A percentile compares a stretch with the other conserved stretches of the same genome.
Conservation (phyloP, 2,113 vertebrate species). For the Oplegnathus fasciatus region DNA sequence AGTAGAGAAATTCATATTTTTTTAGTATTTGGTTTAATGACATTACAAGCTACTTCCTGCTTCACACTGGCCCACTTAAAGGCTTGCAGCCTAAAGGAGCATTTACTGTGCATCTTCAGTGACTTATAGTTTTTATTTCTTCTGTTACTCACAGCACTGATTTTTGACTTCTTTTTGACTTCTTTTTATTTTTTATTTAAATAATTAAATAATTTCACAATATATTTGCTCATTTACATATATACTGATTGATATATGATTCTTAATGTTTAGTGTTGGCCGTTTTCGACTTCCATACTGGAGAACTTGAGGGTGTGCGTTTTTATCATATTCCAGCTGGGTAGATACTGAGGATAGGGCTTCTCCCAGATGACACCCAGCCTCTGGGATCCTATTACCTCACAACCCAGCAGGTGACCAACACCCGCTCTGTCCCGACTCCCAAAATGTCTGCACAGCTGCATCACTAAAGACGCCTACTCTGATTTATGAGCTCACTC, state of each 20-base stretch:
- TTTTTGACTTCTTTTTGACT: no score
- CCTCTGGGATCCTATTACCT: slow-evolving; percentile 18
- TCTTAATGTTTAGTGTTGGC: not conserved
- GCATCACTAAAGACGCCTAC: slow-evolving; percentile 21
- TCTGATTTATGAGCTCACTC: slow-evolving; percentile 40
- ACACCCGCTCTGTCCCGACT: not conserved
- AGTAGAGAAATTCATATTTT: no score
- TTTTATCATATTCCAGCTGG: slow-evolving; percentile 8
- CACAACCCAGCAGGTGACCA: slow-evolving; percentile 21
- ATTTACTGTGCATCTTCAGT: not conserved
- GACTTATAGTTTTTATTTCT: not conserved
- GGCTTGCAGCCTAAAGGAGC: not conserved
- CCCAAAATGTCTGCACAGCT: slow-evolving; percentile 35
- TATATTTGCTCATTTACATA: not conserved
- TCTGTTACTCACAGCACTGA: not conserved
- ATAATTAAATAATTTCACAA: not conserved
- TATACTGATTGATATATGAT: no score
- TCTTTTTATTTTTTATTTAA: no score
- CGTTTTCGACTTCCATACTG: slow-evolving; percentile 16
- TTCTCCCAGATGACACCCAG: slow-evolving; percentile 29
- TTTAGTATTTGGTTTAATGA: not conserved
- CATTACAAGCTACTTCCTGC: not conserved
- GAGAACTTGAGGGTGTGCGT: not conserved
- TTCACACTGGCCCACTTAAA: not conserved
- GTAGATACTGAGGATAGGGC: not conserved